Base-by-base conservation (phyloP, 2,797 vertebrate species). In the Glyptemys insculpta region DNA sequence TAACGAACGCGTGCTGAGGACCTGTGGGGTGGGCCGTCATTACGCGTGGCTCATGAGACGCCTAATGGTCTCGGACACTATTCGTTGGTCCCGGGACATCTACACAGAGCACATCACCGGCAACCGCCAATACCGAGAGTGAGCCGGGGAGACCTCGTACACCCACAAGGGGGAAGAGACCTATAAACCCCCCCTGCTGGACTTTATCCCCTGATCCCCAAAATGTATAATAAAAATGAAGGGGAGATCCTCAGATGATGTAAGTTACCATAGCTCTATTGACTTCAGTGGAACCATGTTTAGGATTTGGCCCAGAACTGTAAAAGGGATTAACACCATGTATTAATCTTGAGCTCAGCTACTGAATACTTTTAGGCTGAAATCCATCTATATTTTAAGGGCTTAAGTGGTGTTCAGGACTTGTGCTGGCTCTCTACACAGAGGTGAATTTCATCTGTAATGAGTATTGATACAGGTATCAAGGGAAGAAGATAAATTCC, bases 331-430 rank as follows among this genome's bases (percentile, higher is more conserved):
- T 79, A 80, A 53, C 90, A 88, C 91, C 49, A 4, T 31, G 1
- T 74, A 79, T 85, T 79, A 53, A 81, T 56, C 53, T 21, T 49
- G 29, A 83, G 88, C 89, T 68, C 0, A 0, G 1, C 74, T 81
- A 93, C 7, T 86, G 6, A 85, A 81, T 89, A 90, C 83, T 96
- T 88, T 29, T 72, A 86, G 84, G 5, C 41, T 49, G 41, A 83
- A 91, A 79, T 83, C 47, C 29, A 91, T 4, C 57, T 14, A 15
- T 68, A 59, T 49, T 44, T 44, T 68, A 41, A 49, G 25, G 47
- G 31, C 65, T 68, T 83, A 72, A 91, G 54, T 62, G 37, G 37
- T 68, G n/a, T 5, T 12, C 34, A 49, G 62, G 79, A 83, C 53
- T 7, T 16, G 5, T 34, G 49, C 6, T 31, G 25, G 3, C 16